Evolutionary conservation across 2,113 vertebrate species (phyloP).

Genomic region (Pristiophorus japonicus): DNA sequence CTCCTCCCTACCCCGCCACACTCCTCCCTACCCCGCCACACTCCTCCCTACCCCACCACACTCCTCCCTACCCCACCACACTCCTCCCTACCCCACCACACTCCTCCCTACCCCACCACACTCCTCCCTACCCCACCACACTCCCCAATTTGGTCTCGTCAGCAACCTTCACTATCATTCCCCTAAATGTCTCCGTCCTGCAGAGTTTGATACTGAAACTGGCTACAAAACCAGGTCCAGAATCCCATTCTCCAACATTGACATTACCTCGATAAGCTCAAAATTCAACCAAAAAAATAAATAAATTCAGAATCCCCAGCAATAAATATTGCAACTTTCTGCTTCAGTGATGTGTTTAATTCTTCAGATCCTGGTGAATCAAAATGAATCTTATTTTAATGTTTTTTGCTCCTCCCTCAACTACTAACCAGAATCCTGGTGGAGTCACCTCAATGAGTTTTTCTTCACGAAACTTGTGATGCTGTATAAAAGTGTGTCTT

Average conservation of each 20-base stretch:
- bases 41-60: too few species aligned
- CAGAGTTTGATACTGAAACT: neutral
- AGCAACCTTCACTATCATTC: neutral
- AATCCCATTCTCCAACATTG: neutral
- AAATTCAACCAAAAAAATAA: neutral
- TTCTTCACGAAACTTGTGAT: constrained; percentile 44
- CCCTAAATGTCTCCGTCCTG: neutral
- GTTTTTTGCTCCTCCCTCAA: too few species aligned
- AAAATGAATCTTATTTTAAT: neutral
- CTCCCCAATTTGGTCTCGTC: neutral
- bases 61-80: too few species aligned
- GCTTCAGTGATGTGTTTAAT: neutral
- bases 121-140: too few species aligned
- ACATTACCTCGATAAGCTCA: neutral
- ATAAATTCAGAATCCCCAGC: neutral
- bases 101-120: too few species aligned
- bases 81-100: too few species aligned
- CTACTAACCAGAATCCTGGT: constrained; percentile 45
- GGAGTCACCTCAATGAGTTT: constrained; percentile 44
- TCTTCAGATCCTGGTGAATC: neutral
- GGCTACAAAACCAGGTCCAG: neutral
- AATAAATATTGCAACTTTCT: neutral
- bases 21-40: too few species aligned
- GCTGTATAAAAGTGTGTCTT: constrained; percentile 37
- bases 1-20: too few species aligned